These are phyloP conservation scores for Polyodon spathula DNA, from an alignment of 2,113 vertebrate species.

Conservation along the genomic window DNA sequence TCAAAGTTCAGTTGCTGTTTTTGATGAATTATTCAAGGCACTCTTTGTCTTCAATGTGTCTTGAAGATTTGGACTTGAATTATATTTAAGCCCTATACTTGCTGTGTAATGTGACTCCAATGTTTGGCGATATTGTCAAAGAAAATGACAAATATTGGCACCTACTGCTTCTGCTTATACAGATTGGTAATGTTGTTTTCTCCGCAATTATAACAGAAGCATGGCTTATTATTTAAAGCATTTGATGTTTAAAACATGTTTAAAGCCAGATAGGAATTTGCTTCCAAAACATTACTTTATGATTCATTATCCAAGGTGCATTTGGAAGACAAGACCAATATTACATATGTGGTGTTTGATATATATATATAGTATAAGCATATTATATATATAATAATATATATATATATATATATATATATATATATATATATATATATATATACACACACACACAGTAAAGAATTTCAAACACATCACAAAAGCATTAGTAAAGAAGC, in stretches of 20 bases:
- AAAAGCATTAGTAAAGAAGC: constrained; percentile 17
- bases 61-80: constrained; percentile 18
- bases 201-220: constrained; percentile 9
- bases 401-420: too few species aligned
- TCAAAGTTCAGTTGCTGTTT: too few species aligned
- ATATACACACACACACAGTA: neutral
- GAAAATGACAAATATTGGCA: constrained; percentile 19
- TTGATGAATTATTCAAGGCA: too few species aligned
- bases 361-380: constrained; percentile 3
- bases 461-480: constrained; percentile 9
- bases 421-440: constrained; percentile 1
- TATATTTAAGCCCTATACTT: constrained; percentile 24
- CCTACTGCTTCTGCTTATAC: constrained; percentile 24
- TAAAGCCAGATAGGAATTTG: constrained; percentile 5
- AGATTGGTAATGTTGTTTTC: constrained; percentile 24
- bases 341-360: constrained; percentile 5
- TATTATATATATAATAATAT: too few species aligned
- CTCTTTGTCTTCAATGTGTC: too few species aligned
- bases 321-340: constrained; percentile 8
- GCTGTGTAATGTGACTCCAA: constrained; percentile 18
- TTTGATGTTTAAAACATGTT: constrained; percentile 19
- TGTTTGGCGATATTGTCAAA: constrained; percentile 27
- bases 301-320: neutral
- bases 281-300: constrained; percentile 12
- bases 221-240: constrained; percentile 28